These are phyloP conservation scores for Disparrhopalites patrizii DNA, from an alignment of 2,888 invertebrate species.

Conservation along the genomic window DNA sequence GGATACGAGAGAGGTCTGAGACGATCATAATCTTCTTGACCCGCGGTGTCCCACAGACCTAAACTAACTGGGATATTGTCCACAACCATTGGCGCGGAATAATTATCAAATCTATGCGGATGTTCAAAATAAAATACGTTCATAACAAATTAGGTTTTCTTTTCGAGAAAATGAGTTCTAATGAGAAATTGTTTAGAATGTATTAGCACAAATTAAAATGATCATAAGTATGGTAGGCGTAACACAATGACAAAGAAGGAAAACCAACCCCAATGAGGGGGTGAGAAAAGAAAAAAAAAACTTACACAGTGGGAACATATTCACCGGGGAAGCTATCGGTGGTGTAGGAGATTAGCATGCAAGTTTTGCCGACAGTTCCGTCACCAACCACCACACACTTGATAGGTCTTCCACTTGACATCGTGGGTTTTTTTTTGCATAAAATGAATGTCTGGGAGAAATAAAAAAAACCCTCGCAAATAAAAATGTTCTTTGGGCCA, in stretches of 20 bases:
- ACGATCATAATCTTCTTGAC: slow-evolving; percentile 54
- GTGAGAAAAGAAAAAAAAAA: neutral
- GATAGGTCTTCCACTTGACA: slow-evolving; percentile 46
- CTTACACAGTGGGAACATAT: slow-evolving; percentile 33
- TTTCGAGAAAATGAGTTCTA: too few relatives aligned
- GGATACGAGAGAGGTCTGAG: slow-evolving; percentile 94
- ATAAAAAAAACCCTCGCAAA: too few relatives aligned
- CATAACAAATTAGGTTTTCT: too few relatives aligned
- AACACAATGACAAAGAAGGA: too few relatives aligned
- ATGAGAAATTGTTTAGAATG: too few relatives aligned
- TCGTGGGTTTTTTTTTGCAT: too few relatives aligned
- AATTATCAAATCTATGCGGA: slow-evolving; percentile 98
- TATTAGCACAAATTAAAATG: too few relatives aligned
- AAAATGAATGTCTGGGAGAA: too few relatives aligned
- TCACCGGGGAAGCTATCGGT: slow-evolving; percentile 46
- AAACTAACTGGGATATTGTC: slow-evolving; percentile 95
- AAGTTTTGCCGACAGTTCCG: slow-evolving; percentile 46
- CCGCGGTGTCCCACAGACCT: slow-evolving; percentile 79
- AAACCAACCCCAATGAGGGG: too few relatives aligned
- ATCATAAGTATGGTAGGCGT: too few relatives aligned
- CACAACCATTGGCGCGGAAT: slow-evolving; percentile 97
- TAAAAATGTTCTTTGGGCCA: neutral
- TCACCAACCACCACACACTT: slow-evolving; percentile 47
- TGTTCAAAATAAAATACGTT: too few relatives aligned
- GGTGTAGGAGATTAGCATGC: slow-evolving; percentile 45